Base-by-base conservation (phyloP, 2,888 invertebrate species). In the Ischnura elegans region DNA sequence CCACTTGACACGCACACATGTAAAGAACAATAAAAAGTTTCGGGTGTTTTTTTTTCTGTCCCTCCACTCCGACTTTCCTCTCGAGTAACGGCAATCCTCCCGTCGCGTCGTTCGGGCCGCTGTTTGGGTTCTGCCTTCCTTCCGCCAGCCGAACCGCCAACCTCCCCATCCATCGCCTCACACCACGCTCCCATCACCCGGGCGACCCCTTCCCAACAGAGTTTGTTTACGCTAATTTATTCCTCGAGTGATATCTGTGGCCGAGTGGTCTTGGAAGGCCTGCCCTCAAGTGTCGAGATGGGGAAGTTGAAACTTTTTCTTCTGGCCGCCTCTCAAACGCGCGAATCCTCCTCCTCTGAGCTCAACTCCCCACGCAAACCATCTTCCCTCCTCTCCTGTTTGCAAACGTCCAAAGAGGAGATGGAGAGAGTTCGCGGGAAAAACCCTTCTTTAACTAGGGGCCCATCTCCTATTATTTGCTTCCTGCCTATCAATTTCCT, bases 181-280 rank as follows among this genome's bases (percentile, higher is more conserved):
- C 25, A 76, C 16, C 13, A 51, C 51, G 10, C 76, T 10, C 76
- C 76, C 76, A n/a, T n/a, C n/a, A n/a, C n/a, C 36, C 76, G 36
- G 16, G 76, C 76, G 25, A 76, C 8, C 76, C 76, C 76, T 13
- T 36, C 76, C n/a, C 16, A 76, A 76, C 29, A 76, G 29, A 76
- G 76, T 76, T 76, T 76, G 76, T 76, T 76, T 76, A 76, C 76
- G 76, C 76, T 76, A 76, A 76, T 76, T 76, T 76, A 76, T 76
- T 36, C 76, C 76, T 76, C 76, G 36, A 76, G 76, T 76, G 76
- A 76, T 76, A 76, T 76, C 76, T 76, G 76, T n/a, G 76, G 76
- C 36, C 76, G 36, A 10, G 76, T 76, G 36, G 36, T 16, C 13
- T 13, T 51, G 51, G 76, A 76, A 76, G 76, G 76, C 76, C 76